These are phyloP conservation scores for Drosophila subpulchrella DNA, from an alignment of 1,140 invertebrate genomes.

Conservation along the genomic window DNA sequence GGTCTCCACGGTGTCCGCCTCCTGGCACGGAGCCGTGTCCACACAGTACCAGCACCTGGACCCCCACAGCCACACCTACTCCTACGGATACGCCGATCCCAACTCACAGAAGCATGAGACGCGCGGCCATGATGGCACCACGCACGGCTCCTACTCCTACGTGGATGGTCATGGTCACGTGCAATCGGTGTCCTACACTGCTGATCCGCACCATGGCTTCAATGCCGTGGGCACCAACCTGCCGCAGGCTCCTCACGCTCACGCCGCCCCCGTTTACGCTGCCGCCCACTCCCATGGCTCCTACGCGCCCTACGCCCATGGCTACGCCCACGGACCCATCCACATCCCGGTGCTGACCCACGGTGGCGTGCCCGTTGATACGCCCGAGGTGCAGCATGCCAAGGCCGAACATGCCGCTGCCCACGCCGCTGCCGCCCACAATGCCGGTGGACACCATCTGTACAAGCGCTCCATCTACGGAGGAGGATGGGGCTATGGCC, in stretches of 20 bases:
- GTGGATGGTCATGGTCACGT: constrained; percentile 89
- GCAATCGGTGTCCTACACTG: constrained; percentile 88
- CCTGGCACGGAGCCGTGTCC: constrained; percentile 82
- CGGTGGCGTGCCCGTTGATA: constrained; percentile 84
- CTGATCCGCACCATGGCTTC: constrained; percentile 89
- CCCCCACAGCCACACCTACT: constrained; percentile 86
- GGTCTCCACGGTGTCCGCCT: constrained; percentile 77
- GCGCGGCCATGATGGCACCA: constrained; percentile 88
- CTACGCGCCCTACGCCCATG: constrained; percentile 48
- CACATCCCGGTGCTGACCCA: constrained; percentile 78
- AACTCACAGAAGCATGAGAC: constrained; percentile 88
- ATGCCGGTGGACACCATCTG: constrained; percentile 71
- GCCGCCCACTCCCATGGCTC: constrained; percentile 59
- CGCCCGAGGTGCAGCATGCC: constrained; percentile 87
- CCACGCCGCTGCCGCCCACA: constrained; percentile 85
- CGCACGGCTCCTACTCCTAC: constrained; percentile 89
- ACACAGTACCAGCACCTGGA: constrained; percentile 87
- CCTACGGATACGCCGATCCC: constrained; percentile 89
- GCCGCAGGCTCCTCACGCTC: constrained; percentile 84
- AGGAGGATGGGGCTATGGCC: constrained; percentile 70
- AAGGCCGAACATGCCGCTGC: constrained; percentile 87
- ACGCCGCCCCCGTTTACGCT: constrained; percentile 63
- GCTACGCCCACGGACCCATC: constrained; percentile 63
- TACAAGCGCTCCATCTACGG: constrained; percentile 83
- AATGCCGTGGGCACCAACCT: constrained; percentile 88